Base-by-base conservation (phyloP, 2,888 invertebrate genomes). In the Hedychridium roseum region DNA sequence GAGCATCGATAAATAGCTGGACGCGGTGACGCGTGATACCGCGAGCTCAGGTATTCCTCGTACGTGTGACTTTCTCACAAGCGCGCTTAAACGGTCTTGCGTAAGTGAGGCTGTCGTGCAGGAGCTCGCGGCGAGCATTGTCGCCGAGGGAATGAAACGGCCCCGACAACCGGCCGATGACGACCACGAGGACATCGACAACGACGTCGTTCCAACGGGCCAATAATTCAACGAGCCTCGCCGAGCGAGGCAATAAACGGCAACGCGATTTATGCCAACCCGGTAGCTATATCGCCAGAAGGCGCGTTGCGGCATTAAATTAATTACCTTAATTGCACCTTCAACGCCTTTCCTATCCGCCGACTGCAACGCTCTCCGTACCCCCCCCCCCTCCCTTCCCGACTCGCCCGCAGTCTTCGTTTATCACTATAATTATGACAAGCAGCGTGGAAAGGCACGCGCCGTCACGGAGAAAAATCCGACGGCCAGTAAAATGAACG, bases 271-370 rank as follows among this genome's bases (percentile, higher is more conserved):
- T 58, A 56, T 60, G 54, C 45, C 26, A 38, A 35, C 43, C 39
- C 52, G 53, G 59, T 56, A 54, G 54, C 50, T 27, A 28, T 30
- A 60, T 46, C 46, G 55, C 62, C 50, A 39, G 41, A 37, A 49
- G 64, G 61, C 55, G 47, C 52, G 50, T 45, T 53, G 47, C 40
- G 66, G 62, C 60, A 71, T 71, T 68, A 69, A 69, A 72, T 73
- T 68, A 71, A 73, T 76, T 73, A 74, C 67, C 68, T 73, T 73
- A 73, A 72, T 72, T 68, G 63, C 66, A 59, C 60, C 66, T 60
- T 60, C 62, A 64, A 65, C 68, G 70, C 70, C 67, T 68, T 60
- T 66, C 48, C 55, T 42, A 42, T 9, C 20, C 11, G 6, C 30
- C 5, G 6, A 7, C 30, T 7, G 3, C 11, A 12, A 3, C 11